Percentiles rank a stretch among this genome's conserved stretches.
Conservation (phyloP, 64 coral and sea anemone species). For the Montipora capricornis region DNA sequence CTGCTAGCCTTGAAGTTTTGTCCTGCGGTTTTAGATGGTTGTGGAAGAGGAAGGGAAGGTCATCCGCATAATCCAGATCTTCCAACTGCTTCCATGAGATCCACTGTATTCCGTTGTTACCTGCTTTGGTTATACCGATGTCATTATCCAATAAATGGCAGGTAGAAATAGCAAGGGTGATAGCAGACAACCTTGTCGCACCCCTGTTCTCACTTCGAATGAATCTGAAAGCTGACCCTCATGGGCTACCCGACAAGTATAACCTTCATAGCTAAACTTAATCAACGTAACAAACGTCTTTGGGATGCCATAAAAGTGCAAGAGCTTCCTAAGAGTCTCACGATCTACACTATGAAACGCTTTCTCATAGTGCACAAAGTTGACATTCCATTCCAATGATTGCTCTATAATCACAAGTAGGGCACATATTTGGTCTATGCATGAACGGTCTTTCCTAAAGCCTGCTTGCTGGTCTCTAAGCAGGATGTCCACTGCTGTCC, state of each 20-base stretch:
- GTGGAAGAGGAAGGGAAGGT: neutral
- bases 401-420: neutral
- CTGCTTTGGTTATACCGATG: neutral
- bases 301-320: neutral
- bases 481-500: too few species aligned
- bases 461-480: too few species aligned
- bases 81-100: neutral
- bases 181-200: neutral
- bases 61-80: constrained; percentile 4
- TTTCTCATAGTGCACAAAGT: neutral
- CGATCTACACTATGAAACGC: neutral
- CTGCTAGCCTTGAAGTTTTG: neutral
- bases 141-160: neutral
- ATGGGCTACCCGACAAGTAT: neutral
- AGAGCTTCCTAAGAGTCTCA: neutral
- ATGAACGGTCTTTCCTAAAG: too few species aligned
- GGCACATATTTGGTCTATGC: neutral
- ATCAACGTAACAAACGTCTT: neutral
- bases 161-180: neutral
- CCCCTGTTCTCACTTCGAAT: constrained; percentile 10
- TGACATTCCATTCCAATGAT: neutral
- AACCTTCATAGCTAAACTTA: neutral
- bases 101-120: neutral
- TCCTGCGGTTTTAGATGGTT: constrained; percentile 9
- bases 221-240: neutral